phyloP scores from a whole-genome alignment of 2,888 invertebrate species.

The Augiades crinisus region DNA sequence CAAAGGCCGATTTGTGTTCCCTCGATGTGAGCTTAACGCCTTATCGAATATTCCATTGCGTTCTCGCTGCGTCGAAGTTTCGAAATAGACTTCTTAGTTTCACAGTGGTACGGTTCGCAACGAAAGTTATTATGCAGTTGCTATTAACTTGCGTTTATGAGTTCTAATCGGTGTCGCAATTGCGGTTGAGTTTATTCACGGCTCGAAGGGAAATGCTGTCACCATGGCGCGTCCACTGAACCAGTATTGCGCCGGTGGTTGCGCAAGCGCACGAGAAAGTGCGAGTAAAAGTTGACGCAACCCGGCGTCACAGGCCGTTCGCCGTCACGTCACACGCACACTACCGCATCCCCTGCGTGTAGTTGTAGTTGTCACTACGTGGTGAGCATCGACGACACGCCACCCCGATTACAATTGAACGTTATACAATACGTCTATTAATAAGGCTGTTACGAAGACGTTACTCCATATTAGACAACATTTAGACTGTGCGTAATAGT shows the following conservation, averaged over 20 bases:
- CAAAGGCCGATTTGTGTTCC: constrained; percentile 42
- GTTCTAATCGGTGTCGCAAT: constrained; percentile 30
- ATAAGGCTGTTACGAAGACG: constrained; percentile 43
- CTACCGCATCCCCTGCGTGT: constrained; percentile 29
- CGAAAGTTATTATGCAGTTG: not conserved
- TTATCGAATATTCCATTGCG: constrained; percentile 17
- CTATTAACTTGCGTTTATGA: not conserved
- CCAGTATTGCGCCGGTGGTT: constrained; percentile 67
- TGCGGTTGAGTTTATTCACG: constrained; percentile 20
- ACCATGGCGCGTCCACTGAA: constrained; percentile 55
- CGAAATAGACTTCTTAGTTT: not conserved
- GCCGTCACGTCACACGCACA: constrained; percentile 42
- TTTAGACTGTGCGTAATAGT: constrained; percentile 20
- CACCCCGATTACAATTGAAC: constrained; percentile 62
- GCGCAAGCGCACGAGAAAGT: constrained; percentile 79
- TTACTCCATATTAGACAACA: constrained; percentile 35
- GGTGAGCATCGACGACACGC: constrained; percentile 61
- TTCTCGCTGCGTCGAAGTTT: constrained; percentile 1
- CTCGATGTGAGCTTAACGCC: constrained; percentile 35
- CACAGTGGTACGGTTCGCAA: not conserved
- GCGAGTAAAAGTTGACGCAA: constrained; percentile 82
- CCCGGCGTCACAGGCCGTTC: constrained; percentile 63
- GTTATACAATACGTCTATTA: constrained; percentile 62
- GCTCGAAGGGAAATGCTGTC: constrained; percentile 56
- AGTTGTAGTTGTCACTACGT: constrained; percentile 36